phyloP scores from a whole-genome alignment of 2,888 invertebrate genomes.

The Nesidiocoris tenuis region DNA sequence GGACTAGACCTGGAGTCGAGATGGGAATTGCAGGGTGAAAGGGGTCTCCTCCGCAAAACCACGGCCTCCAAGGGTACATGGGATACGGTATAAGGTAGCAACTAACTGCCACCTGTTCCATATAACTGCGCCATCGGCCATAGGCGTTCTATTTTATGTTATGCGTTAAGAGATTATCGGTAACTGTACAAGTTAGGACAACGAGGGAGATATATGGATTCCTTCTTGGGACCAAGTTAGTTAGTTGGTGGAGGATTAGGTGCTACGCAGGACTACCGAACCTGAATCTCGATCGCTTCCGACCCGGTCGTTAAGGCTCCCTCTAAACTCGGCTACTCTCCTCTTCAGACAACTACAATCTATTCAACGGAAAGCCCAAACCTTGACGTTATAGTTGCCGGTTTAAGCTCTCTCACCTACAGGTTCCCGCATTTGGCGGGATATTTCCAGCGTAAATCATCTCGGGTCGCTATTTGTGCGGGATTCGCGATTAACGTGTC shows the following conservation, averaged over 20 bases:
- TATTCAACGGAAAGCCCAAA: constrained; percentile 12
- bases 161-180: constrained; percentile 52
- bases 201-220: constrained; percentile 45
- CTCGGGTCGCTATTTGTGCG: neutral
- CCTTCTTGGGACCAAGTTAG: constrained; percentile 25
- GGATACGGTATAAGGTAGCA: too few relatives aligned
- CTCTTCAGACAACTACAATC: constrained; percentile 22
- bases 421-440: neutral
- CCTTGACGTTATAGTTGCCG: neutral
- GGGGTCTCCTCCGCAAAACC: constrained; percentile 2
- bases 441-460: constrained; percentile 33
- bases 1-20: neutral
- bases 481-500: constrained; percentile 12
- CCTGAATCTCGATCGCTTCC: constrained; percentile 5
- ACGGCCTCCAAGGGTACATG: neutral
- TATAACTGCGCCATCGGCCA: neutral
- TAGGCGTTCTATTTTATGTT: constrained; percentile 51
- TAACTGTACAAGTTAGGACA: constrained; percentile 43
- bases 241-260: constrained; percentile 24
- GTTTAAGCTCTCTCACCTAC: neutral
- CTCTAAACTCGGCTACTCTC: constrained; percentile 21
- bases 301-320: constrained; percentile 18
- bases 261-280: neutral
- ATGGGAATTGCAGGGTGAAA: neutral
- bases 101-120: neutral